These are phyloP conservation scores for Calcarius ornatus DNA, from an alignment of 2,113 vertebrate genomes.

Conservation along the genomic window DNA sequence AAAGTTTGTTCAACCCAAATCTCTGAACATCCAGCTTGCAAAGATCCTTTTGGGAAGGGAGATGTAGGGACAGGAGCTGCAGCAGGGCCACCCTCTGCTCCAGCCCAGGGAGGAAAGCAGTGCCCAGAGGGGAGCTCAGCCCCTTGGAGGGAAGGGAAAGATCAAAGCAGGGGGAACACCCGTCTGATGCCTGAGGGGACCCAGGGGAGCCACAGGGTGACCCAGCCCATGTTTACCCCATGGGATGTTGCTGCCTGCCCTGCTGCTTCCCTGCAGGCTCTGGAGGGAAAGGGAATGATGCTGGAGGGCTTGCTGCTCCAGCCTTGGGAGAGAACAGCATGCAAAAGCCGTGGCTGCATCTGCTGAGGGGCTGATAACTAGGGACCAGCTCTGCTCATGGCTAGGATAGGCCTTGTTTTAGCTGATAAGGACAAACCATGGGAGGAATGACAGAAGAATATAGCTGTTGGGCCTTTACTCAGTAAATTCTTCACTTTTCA, in stretches of 20 bases:
- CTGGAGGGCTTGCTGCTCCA: accelerated
- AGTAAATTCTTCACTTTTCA: neutral
- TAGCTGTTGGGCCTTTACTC: neutral
- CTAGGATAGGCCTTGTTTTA: neutral
- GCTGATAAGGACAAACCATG: neutral
- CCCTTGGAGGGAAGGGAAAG: neutral
- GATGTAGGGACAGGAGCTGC: neutral
- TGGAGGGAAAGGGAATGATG: neutral
- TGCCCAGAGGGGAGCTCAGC: neutral
- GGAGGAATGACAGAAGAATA: neutral
- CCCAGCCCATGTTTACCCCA: accelerated
- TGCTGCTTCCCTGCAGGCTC: neutral
- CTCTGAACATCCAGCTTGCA: neutral
- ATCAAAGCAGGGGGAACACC: neutral
- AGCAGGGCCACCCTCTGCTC: neutral
- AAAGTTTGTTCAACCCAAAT: neutral
- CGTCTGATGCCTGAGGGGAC: neutral
- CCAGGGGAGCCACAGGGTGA: neutral
- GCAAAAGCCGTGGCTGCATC: neutral
- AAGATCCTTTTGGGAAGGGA: neutral
- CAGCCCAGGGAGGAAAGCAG: neutral
- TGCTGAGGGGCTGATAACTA: neutral
- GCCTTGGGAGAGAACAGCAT: neutral
- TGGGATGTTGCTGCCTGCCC: neutral
- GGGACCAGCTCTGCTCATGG: accelerated